Conservation (phyloP, 2,888 invertebrate genomes). For the Pterostichus madidus region DNA sequence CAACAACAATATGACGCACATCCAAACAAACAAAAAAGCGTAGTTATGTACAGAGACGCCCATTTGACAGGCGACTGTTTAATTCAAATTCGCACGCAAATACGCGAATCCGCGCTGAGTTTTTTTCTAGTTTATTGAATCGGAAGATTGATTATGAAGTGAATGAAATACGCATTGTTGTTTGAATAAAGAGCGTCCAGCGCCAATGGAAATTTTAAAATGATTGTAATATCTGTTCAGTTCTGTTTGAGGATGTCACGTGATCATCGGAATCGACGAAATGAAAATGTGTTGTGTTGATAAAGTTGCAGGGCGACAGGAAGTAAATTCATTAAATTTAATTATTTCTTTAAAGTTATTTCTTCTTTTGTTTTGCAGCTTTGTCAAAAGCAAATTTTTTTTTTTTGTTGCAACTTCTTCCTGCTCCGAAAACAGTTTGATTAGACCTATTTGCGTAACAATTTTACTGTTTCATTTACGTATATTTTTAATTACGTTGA, state of each 20-base stretch:
- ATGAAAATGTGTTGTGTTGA: slow-evolving; percentile 33
- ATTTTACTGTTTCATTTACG: slow-evolving; percentile 1
- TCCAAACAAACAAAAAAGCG: neutral
- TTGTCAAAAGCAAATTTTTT: slow-evolving; percentile 22
- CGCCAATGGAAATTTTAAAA: slow-evolving; percentile 41
- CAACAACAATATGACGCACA: neutral
- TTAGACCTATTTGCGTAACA: slow-evolving; percentile 6
- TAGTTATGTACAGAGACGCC: neutral
- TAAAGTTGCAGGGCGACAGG: slow-evolving; percentile 3
- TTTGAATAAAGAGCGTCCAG: slow-evolving; percentile 43
- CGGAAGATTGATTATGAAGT: slow-evolving; percentile 59
- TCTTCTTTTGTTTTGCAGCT: slow-evolving; percentile 30
- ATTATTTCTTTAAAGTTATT: slow-evolving; percentile 47
- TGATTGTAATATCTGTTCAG: slow-evolving; percentile 37
- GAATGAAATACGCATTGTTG: slow-evolving; percentile 57
- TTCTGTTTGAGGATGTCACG: slow-evolving; percentile 35
- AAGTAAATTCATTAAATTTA: slow-evolving; percentile 52
- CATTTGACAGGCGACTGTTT: slow-evolving; percentile 43
- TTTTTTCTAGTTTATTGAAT: slow-evolving; percentile 59
- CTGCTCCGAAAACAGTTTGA: neutral
- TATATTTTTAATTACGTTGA: slow-evolving; percentile 12
- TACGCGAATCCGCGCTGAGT: slow-evolving; percentile 10
- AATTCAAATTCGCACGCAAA: slow-evolving; percentile 43
- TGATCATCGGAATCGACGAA: slow-evolving; percentile 21
- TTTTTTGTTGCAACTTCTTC: slow-evolving; percentile 23